Conservation (phyloP, 2,888 invertebrate genomes). For the Drosophila kambysellisi region DNA sequence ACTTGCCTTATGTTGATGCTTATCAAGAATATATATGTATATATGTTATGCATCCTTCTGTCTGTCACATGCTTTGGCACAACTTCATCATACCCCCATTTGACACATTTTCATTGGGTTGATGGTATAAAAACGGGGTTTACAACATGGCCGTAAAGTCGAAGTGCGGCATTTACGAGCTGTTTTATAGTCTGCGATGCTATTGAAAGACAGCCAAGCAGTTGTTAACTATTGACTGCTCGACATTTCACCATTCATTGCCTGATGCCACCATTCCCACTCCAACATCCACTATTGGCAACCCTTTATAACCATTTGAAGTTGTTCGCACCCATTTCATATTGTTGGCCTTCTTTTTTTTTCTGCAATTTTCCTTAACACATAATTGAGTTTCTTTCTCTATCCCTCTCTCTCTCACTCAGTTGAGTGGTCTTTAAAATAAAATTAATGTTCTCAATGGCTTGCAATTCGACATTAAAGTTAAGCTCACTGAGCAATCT, state of each 20-base stretch:
- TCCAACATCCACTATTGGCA: slow-evolving; percentile 8
- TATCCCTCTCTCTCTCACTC: slow-evolving; percentile 9
- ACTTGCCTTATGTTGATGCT: background rate
- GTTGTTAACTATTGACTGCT: slow-evolving; percentile 47
- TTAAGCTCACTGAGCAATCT: slow-evolving; percentile 7
- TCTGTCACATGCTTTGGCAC: background rate
- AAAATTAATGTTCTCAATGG: slow-evolving; percentile 25
- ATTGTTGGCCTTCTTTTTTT: slow-evolving; percentile 34
- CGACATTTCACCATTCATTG: slow-evolving; percentile 15
- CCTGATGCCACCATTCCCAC: background rate
- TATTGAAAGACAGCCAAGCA: slow-evolving; percentile 29
- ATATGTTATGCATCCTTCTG: background rate
- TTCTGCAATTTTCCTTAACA: slow-evolving; percentile 44
- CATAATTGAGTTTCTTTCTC: slow-evolving; percentile 39
- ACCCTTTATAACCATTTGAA: slow-evolving; percentile 54
- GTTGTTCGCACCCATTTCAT: slow-evolving; percentile 62
- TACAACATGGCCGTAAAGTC: slow-evolving; percentile 49
- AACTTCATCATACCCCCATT: background rate
- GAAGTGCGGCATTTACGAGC: slow-evolving; percentile 62
- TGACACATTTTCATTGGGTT: background rate
- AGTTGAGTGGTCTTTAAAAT: slow-evolving; percentile 34
- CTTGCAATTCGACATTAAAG: slow-evolving; percentile 19
- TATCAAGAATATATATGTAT: background rate
- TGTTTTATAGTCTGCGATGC: slow-evolving; percentile 69
- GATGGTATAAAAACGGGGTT: slow-evolving; percentile 24